Evolutionary conservation across 1,140 invertebrate genomes (phyloP), one percentile per base, ranked within the genome.

Genomic region (Sitodiplosis mosellana): DNA sequence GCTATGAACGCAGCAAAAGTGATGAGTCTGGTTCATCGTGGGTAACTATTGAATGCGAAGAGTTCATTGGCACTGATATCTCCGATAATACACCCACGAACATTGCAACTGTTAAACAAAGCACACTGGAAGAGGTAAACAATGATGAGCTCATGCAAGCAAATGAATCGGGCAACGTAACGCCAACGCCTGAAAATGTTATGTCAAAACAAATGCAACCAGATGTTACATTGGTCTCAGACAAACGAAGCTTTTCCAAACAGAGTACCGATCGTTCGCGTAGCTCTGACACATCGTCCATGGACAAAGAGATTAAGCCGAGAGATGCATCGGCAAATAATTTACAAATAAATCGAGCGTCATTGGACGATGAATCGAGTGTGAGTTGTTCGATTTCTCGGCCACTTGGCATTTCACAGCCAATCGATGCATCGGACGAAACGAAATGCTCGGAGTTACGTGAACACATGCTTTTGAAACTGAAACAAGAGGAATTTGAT

Each of bases 371-470:
- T 53, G 81, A 82, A 48, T 83, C 81, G 2, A 83, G 81, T 55
- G 76, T 80, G 5, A 83, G 81, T 51, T 83, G 80, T 59, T 82
- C 81, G 0, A 83, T 85, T 53, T 80, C 80, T 14, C 69, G 78
- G 47, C 78, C 81, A 0, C 64, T 84, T 47, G 81, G 81, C 2
- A 79, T 83, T 49, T 82, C 81, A 8, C 78, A 82, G 59, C 75
- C 76, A 55, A 76, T 78, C 49, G 76, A 76, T 51, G 74, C 73
- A 19, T 52, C 67, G 69, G 53, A 74, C 65, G 55, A 71, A 57
- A 59, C 69, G 61, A 60, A 71, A 67, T 59, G 53, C 36, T 48
- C 46, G 12, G 53, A 53, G 8, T 44, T 36, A 21, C 17, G 15
- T 12, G 14, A 37, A 38, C 12, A 22, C 37, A 45, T 34, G 18